phyloP scores from a whole-genome alignment of 2,888 invertebrate genomes.

The Lasioglossum zephyrum region DNA sequence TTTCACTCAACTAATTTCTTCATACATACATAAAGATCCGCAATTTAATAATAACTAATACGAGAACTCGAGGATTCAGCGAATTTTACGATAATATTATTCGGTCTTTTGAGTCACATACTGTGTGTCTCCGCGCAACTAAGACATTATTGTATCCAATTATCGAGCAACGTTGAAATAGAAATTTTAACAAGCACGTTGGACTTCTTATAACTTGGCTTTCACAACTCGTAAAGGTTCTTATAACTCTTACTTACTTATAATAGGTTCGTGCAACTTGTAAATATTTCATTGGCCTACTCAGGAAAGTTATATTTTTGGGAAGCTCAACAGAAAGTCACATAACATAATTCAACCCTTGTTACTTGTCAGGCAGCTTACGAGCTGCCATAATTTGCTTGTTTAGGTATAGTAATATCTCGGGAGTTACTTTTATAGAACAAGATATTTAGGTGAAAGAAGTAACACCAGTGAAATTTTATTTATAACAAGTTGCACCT shows the following conservation, averaged over 20 bases:
- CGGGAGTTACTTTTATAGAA: not conserved
- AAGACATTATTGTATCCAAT: not conserved
- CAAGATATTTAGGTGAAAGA: not conserved
- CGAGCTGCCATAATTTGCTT: not conserved
- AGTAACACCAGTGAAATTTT: not conserved
- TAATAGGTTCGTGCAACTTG: not conserved
- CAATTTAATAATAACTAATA: too few species aligned
- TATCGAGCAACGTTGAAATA: not conserved
- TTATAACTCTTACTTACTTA: slow-evolving; percentile 1
- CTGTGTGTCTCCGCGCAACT: not conserved
- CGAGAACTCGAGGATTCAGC: too few species aligned
- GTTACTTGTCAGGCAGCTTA: not conserved
- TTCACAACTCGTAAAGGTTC: not conserved
- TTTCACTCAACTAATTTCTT: too few species aligned
- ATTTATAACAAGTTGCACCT: not conserved
- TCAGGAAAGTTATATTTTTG: not conserved
- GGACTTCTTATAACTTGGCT: not conserved
- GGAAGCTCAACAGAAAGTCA: not conserved
- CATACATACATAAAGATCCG: too few species aligned
- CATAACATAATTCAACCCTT: not conserved
- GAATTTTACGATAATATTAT: not conserved
- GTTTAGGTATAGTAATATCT: not conserved
- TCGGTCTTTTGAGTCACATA: not conserved
- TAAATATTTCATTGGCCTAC: not conserved
- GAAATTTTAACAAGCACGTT: not conserved